Evolutionary conservation across 2,797 vertebrate genomes (phyloP).

Genomic region (Amniataba percoides): DNA sequence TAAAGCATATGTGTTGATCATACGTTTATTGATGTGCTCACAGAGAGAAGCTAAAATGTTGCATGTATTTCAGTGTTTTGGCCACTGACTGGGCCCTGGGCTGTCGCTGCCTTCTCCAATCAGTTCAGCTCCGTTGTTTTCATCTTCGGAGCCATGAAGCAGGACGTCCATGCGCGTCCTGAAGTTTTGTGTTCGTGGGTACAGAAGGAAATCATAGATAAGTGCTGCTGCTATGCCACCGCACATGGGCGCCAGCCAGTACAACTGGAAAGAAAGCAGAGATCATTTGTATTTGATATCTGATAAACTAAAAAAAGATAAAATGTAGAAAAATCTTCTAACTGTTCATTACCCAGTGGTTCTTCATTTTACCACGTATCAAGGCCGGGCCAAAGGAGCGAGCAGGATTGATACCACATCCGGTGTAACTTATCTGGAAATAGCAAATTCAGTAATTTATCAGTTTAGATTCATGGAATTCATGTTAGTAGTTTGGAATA

Average conservation of each 20-base stretch:
- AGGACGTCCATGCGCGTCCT: conserved; percentile 80
- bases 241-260: conserved; percentile 91
- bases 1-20: background rate
- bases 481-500: background rate
- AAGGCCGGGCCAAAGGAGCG: conserved; percentile 52
- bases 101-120: conserved; percentile 25
- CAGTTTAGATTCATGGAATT: background rate
- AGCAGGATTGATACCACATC: conserved; percentile 52
- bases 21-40: background rate
- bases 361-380: conserved; percentile 4
- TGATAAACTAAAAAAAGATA: background rate
- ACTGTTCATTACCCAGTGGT: conserved; percentile 39
- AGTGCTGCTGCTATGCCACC: conserved; percentile 88
- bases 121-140: conserved; percentile 61
- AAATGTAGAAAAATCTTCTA: background rate
- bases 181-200: conserved; percentile 78
- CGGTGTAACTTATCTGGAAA: conserved; percentile 51
- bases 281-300: background rate
- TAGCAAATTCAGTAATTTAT: background rate
- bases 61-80: conserved; percentile 39
- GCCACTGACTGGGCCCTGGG: conserved; percentile 58
- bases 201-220: conserved; percentile 90
- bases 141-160: conserved; percentile 83
- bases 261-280: conserved; percentile 84
- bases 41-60: conserved; percentile 2